Evolutionary conservation across 2,888 invertebrate species (phyloP).

Genomic region (Julus scanicus): DNA sequence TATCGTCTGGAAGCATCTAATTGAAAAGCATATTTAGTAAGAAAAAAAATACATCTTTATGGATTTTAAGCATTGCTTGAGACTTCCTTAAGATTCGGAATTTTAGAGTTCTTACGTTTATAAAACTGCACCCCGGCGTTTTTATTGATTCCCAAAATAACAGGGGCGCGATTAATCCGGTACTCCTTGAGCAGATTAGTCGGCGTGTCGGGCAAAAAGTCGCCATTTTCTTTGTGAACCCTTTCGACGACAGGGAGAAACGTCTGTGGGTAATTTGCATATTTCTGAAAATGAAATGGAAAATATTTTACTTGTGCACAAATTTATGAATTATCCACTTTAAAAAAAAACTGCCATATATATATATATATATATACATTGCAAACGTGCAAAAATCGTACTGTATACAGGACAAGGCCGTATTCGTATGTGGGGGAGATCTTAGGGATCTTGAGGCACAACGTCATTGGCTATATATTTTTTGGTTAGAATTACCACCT

Average conservation of each 20-base stretch:
- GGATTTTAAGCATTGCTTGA: too few species aligned
- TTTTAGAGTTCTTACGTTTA: conserved; percentile 8
- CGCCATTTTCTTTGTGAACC: conserved; percentile 51
- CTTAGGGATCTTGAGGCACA: too few species aligned
- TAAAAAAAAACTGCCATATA: too few species aligned
- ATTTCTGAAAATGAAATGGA: conserved; percentile 44
- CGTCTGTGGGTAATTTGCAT: conserved; percentile 10
- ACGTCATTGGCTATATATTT: too few species aligned
- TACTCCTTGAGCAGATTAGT: conserved; percentile 51
- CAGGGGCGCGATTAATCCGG: conserved; percentile 48
- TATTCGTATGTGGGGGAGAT: too few species aligned
- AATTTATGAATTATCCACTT: neutral
- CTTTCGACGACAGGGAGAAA: conserved; percentile 54
- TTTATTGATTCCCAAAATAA: conserved; percentile 54
- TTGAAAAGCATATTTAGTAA: neutral
- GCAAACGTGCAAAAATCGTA: too few species aligned
- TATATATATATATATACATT: too few species aligned
- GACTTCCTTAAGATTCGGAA: too few species aligned
- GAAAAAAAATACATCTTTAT: too few species aligned
- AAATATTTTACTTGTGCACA: neutral
- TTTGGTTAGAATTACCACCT: too few species aligned
- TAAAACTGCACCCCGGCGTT: conserved; percentile 46
- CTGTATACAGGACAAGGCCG: too few species aligned
- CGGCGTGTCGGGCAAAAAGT: conserved; percentile 54
- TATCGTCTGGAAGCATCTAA: neutral